Evolutionary conservation across 2,888 invertebrate species (phyloP), one percentile per base, ranked within the genome.

Genomic region (Escarpia spicata): DNA sequence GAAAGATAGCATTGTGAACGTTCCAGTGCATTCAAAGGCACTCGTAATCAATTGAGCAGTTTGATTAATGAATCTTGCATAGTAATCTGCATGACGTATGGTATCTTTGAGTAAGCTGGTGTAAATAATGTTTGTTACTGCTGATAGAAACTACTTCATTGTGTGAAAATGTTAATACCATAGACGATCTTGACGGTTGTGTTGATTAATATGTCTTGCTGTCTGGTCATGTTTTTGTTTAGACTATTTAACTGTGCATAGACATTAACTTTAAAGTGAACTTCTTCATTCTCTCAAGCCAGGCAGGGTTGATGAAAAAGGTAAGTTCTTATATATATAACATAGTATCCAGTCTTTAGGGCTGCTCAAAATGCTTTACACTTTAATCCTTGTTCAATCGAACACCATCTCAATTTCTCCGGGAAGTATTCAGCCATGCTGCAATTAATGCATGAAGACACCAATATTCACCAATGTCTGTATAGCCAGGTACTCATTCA

Each of bases 121-220:
- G n/a, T 75, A 75, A 75, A 75, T 75, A 75, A 75, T 75, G 75
- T 15, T 75, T 75, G 75, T 75, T 75, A n/a, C n/a, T 75, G n/a
- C 75, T 75, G 75, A 75, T 75, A 75, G 75, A 75, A 26, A 75
- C 75, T 26, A 75, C 75, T 26, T 75, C 19, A 75, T 75, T 75
- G 75, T 75, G 75, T 75, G n/a, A 26, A 75, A 75, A 75, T 75
- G 75, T 75, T 19, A 75, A 75, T 26, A 75, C 75, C 75, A 26
- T 75, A 75, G 19, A 26, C 75, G 6, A 75, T 75, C 75, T 75
- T 75, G 75, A 26, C 75, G 19, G 75, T 75, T 15, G 52, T 52
- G 37, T 52, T 26, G 75, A 75, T 26, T 75, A 75, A 75, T 75
- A 75, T 75, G 75, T 19, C 19, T n/a, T 26, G 19, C 75, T 26